phyloP scores from a whole-genome alignment of 2,113 vertebrate species.

The Mesembrinibis cayennensis region DNA sequence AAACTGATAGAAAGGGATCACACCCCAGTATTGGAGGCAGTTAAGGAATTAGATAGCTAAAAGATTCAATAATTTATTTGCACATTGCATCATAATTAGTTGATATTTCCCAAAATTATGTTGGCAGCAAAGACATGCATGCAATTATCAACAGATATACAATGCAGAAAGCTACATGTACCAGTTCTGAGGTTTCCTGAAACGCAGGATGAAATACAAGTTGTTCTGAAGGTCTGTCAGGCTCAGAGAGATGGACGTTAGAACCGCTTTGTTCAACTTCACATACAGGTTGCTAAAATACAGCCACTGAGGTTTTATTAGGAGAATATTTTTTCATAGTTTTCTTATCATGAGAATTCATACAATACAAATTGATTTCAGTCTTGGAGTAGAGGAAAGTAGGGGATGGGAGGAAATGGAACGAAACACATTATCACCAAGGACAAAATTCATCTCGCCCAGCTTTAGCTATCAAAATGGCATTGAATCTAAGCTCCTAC shows the following conservation, averaged over 20 bases:
- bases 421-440: background rate
- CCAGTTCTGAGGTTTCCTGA: conserved; percentile 34
- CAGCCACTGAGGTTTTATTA: conserved; percentile 5
- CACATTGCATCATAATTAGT: background rate
- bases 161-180: background rate
- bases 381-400: background rate
- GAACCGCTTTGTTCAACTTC: background rate
- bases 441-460: background rate
- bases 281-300: conserved; percentile 42
- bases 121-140: background rate
- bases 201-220: background rate
- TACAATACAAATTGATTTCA: background rate
- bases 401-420: background rate
- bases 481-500: background rate
- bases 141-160: background rate
- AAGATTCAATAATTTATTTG: background rate
- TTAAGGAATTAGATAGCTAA: background rate
- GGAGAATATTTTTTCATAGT: background rate
- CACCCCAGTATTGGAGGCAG: background rate
- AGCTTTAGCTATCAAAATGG: background rate
- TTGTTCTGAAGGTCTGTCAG: background rate
- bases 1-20: background rate
- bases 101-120: background rate
- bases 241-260: background rate
- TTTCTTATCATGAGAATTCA: background rate